phyloP scores from a whole-genome alignment of 2,113 vertebrate genomes.

The Pipra filicauda region DNA sequence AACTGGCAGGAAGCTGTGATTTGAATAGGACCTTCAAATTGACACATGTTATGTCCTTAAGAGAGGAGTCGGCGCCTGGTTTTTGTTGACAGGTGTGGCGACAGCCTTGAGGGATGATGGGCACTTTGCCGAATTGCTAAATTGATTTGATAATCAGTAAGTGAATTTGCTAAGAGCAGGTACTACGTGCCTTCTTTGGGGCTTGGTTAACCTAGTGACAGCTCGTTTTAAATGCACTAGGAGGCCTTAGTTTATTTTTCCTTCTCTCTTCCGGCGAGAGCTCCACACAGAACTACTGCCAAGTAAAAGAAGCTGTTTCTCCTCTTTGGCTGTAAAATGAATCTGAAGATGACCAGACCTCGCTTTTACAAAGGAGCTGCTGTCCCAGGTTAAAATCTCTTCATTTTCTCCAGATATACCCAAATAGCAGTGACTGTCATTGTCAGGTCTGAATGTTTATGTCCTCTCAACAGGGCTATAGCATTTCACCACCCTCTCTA shows the following conservation, averaged over 20 bases:
- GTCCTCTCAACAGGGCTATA: rapidly evolving
- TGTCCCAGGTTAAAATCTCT: neutral
- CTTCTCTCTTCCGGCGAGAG: neutral
- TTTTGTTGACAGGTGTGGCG: conserved; percentile 62
- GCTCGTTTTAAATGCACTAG: conserved; percentile 40
- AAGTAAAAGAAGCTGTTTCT: neutral
- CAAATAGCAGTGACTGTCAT: rapidly evolving
- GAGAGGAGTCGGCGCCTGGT: conserved; percentile 14
- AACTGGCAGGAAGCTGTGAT: conserved; percentile 65
- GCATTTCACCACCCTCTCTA: neutral
- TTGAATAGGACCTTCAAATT: conserved; percentile 71
- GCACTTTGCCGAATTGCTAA: conserved; percentile 51
- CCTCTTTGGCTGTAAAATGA: neutral
- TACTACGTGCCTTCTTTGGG: conserved; percentile 20
- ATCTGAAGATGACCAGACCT: neutral
- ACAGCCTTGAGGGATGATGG: conserved; percentile 50
- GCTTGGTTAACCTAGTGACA: conserved; percentile 52
- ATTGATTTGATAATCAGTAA: conserved; percentile 68
- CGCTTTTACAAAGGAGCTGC: neutral
- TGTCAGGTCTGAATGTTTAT: neutral
- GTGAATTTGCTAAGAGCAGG: conserved; percentile 58
- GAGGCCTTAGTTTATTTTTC: neutral
- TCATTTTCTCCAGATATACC: neutral
- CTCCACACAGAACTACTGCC: neutral
- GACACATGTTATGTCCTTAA: conserved; percentile 62